Conservation (phyloP, 2,113 vertebrate species). For the Miniopterus natalensis region DNA sequence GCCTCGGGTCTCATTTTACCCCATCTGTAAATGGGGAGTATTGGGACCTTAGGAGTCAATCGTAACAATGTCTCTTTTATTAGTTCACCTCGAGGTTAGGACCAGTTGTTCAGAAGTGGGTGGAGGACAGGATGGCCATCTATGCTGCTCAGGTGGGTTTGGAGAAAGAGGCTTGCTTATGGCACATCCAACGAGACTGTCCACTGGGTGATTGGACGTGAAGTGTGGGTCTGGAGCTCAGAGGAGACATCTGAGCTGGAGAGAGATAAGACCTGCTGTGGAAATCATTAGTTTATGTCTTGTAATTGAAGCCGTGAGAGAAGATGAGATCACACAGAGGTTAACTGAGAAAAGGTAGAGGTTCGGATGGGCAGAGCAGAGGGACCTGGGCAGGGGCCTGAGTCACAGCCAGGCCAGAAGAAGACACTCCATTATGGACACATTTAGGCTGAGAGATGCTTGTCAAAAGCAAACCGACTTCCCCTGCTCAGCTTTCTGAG, state of each 20-base stretch:
- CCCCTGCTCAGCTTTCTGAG: neutral
- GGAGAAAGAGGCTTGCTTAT: neutral
- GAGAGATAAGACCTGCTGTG: neutral
- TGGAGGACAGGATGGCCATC: neutral
- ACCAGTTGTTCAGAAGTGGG: neutral
- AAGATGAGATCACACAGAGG: no score
- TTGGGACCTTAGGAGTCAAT: neutral
- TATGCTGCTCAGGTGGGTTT: neutral
- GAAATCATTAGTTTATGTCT: neutral
- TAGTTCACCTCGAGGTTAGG: neutral
- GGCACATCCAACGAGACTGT: neutral
- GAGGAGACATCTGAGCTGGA: neutral
- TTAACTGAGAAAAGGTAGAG: neutral
- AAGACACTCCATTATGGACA: fast-evolving
- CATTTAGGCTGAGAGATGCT: neutral
- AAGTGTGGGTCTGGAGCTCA: neutral
- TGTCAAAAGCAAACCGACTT: neutral
- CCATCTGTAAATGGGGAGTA: neutral
- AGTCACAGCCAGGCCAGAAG: neutral
- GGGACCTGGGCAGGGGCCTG: neutral
- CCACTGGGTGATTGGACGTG: neutral
- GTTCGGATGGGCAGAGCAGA: neutral
- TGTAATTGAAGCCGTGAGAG: neutral
- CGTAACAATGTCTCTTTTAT: neutral
- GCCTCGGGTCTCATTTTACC: neutral